These are phyloP conservation scores for Agrochola macilenta DNA, from an alignment of 2,888 invertebrate species.

Conservation along the genomic window DNA sequence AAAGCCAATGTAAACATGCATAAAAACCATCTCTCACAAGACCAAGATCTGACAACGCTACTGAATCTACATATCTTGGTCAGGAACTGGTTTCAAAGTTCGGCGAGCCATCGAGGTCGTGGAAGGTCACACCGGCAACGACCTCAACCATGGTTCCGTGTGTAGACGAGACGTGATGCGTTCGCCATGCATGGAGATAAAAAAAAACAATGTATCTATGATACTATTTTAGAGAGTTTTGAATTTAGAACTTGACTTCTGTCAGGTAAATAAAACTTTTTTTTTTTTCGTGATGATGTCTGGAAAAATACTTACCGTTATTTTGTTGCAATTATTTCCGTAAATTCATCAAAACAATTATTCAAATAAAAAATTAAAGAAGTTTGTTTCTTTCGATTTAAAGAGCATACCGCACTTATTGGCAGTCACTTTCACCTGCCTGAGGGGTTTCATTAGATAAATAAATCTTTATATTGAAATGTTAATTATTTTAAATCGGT, in stretches of 20 bases:
- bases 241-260: background rate
- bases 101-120: slow-evolving; percentile 67
- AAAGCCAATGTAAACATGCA: slow-evolving; percentile 16
- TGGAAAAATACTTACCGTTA: too few relatives aligned
- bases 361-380: background rate
- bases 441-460: slow-evolving; percentile 9
- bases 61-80: slow-evolving; percentile 36
- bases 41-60: slow-evolving; percentile 30
- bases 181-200: slow-evolving; percentile 5
- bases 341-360: background rate
- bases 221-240: background rate
- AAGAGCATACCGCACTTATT: background rate
- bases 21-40: slow-evolving; percentile 9
- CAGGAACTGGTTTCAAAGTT: slow-evolving; percentile 60
- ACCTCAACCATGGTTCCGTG: slow-evolving; percentile 67
- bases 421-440: slow-evolving; percentile 40
- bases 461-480: slow-evolving; percentile 22
- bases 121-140: slow-evolving; percentile 72
- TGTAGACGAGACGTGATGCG: slow-evolving; percentile 50
- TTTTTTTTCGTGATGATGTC: too few relatives aligned
- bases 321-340: background rate
- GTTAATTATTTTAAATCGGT: slow-evolving; percentile 21
- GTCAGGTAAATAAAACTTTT: background rate
- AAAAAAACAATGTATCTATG: slow-evolving; percentile 10
- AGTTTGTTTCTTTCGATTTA: background rate